Evolutionary conservation across 2,797 vertebrate species (phyloP).

Genomic region (Cuniculus paca): DNA sequence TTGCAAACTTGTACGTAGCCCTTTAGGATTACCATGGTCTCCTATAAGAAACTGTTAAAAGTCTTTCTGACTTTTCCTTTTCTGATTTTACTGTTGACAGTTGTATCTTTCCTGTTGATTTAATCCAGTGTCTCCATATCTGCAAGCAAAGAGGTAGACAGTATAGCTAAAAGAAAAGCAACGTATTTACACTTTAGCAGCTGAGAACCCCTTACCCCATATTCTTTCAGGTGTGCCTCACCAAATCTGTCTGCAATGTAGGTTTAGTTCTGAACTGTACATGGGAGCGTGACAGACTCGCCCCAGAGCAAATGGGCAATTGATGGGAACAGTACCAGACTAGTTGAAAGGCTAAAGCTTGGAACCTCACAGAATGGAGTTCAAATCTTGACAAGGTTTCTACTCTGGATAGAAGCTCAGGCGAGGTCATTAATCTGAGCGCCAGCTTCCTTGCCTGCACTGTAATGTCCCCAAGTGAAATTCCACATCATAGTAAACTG

Average conservation of each 20-base stretch:
- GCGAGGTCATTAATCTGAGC: neutral
- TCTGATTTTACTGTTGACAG: neutral
- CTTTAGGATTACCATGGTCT: neutral
- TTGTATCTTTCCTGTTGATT: neutral
- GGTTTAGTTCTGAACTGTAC: neutral
- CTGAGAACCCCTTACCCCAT: neutral
- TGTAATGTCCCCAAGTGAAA: neutral
- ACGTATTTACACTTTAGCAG: neutral
- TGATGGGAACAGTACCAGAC: neutral
- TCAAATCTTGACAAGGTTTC: neutral
- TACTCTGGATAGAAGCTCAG: fast-evolving
- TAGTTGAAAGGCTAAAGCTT: neutral
- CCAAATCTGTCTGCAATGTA: fast-evolving
- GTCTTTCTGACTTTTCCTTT: neutral
- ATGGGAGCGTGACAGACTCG: no score
- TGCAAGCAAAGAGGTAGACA: neutral
- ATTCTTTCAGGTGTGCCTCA: neutral
- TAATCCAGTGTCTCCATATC: neutral
- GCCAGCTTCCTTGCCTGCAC: neutral
- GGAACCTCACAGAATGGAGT: neutral
- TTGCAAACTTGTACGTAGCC: neutral
- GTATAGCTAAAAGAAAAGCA: neutral
- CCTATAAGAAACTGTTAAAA: neutral
- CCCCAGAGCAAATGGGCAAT: neutral
- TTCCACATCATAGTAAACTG: neutral